phyloP scores from a whole-genome alignment of 2,113 vertebrate genomes.

The Hypocryptadius cinnamomeus region DNA sequence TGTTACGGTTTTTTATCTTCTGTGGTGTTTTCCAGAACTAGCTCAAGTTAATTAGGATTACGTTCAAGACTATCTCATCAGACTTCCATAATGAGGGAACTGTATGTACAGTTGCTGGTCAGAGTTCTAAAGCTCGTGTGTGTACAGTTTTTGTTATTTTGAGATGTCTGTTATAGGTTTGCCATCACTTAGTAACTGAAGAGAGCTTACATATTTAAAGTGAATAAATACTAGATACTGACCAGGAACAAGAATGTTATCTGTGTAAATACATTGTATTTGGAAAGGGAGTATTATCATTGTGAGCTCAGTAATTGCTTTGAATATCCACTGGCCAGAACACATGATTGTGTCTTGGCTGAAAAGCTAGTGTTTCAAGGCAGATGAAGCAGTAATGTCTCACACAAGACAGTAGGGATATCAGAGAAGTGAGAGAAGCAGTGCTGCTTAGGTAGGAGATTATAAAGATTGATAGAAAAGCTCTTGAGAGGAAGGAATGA shows the following conservation, averaged over 20 bases:
- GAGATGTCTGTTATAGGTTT: neutral
- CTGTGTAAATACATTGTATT: neutral
- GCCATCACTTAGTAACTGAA: neutral
- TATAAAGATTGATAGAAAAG: neutral
- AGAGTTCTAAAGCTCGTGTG: neutral
- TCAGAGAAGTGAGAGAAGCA: neutral
- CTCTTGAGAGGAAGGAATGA: neutral
- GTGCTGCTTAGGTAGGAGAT: neutral
- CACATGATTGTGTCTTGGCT: neutral
- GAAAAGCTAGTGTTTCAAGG: neutral
- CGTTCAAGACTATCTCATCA: neutral
- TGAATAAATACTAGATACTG: neutral
- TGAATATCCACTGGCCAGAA: neutral
- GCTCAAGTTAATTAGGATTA: neutral
- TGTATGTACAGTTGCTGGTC: neutral
- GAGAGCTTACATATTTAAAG: neutral
- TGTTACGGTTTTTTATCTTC: neutral
- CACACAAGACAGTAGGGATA: neutral
- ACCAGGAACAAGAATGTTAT: neutral
- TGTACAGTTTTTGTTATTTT: neutral
- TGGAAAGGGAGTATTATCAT: accelerated
- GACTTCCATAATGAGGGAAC: neutral
- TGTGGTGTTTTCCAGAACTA: neutral
- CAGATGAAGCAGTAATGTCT: neutral
- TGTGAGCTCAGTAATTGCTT: neutral